Conservation (phyloP, 2,888 invertebrate species). For the Erebia aethiops region DNA sequence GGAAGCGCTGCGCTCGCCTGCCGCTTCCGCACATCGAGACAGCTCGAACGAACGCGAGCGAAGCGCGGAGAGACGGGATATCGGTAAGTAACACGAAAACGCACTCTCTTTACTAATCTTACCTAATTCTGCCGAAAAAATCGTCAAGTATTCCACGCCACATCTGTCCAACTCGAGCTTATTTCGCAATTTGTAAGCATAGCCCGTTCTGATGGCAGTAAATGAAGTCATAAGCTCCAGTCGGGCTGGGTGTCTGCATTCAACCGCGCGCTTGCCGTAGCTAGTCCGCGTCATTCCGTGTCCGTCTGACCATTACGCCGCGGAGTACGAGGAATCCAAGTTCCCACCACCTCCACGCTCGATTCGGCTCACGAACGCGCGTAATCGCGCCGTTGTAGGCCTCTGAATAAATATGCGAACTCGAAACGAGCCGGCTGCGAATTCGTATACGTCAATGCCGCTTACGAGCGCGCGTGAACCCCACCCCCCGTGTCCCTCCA, state of each 20-base stretch:
- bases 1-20: slow-evolving; percentile 79
- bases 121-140: slow-evolving; percentile 21
- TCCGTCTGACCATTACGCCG: slow-evolving; percentile 63
- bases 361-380: slow-evolving; percentile 71
- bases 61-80: slow-evolving; percentile 68
- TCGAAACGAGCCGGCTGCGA: slow-evolving; percentile 63
- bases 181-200: slow-evolving; percentile 31
- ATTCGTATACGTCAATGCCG: slow-evolving; percentile 58
- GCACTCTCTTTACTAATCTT: slow-evolving; percentile 41
- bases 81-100: slow-evolving; percentile 61
- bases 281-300: slow-evolving; percentile 63
- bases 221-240: slow-evolving; percentile 32
- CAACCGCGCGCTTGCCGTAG: slow-evolving; percentile 49
- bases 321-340: slow-evolving; percentile 69
- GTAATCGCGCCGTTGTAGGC: slow-evolving; percentile 59
- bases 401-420: slow-evolving; percentile 59
- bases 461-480: slow-evolving; percentile 63
- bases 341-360: slow-evolving; percentile 59
- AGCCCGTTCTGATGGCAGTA: slow-evolving; percentile 9
- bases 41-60: slow-evolving; percentile 68
- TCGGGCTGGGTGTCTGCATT: slow-evolving; percentile 30
- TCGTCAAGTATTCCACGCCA: slow-evolving; percentile 23
- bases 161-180: slow-evolving; percentile 31
- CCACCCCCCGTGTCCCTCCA: slow-evolving; percentile 67
- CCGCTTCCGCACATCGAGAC: slow-evolving; percentile 58